Evolutionary conservation across 2,888 invertebrate genomes (phyloP), one percentile per base, ranked within the genome.

Genomic region (Ptilodon capucinus): DNA sequence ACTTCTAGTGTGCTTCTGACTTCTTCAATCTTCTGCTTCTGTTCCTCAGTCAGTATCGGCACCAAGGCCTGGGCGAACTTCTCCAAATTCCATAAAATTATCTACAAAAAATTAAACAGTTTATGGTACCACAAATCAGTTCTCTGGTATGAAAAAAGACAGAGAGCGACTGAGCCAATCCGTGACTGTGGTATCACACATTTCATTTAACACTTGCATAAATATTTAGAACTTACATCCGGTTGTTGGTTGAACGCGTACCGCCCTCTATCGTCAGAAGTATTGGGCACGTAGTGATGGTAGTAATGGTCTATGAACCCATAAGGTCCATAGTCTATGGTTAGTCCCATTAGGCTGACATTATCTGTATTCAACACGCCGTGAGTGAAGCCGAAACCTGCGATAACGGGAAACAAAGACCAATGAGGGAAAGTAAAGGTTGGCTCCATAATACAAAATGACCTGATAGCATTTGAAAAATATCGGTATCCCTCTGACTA

Each of bases 261-360:
- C 9, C 90, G 68, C 0, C 87, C 90, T 68, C 75, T 64, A 40
- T 90, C 88, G 50, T 91, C 90, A 0, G 89, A 88, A 0, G 84
- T 72, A 47, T 91, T 91, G 4, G 90, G 82, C 5, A 85, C 84
- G 14, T 79, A 84, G 30, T 81, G 76, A 0, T 74, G 66, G 46
- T 78, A 72, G 69, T 79, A 90, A 28, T 84, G 77, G 54, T 90
- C 89, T 42, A 91, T 38, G 67, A 89, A 91, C 0, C 91, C 91
- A 43, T 76, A 90, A 0, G 94, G 94, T 0, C 94, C 94, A 71
- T 94, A 94, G 80, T 94, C 94, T 75, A 94, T 92, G 45, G 94
- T 94, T 44, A 93, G 59, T 0, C 94, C 94, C 4, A 93, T 66
- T 6, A 94, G 79, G 70, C 93, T 93, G 57, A 93, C 84, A 55